Conservation (phyloP, 2,797 vertebrate genomes). For the Mus spretus region DNA sequence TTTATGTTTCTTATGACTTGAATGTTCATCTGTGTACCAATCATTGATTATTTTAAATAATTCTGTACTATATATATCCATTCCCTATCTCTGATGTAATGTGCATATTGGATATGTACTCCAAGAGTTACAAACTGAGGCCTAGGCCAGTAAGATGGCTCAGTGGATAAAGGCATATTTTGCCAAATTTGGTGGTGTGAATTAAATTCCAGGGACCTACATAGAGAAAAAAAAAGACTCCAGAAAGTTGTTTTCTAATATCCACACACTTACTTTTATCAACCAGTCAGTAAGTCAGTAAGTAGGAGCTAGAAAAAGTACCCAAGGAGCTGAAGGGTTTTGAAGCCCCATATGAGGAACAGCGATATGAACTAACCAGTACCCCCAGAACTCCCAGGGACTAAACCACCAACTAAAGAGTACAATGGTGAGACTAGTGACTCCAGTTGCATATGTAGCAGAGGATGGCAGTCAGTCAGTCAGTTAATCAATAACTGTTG, state of each 20-base stretch:
- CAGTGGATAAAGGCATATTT: not conserved
- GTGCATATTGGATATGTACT: not conserved
- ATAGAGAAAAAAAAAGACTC: not conserved
- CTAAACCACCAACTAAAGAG: no score
- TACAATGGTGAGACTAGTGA: no score
- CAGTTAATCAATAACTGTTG: not conserved
- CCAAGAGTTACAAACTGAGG: not conserved
- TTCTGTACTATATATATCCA: not conserved
- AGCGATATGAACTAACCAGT: no score
- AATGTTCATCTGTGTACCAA: not conserved
- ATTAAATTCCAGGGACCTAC: not conserved
- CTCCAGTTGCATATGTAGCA: no score
- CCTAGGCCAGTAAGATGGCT: no score
- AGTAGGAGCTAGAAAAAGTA: no score
- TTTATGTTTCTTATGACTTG: not conserved
- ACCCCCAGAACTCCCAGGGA: no score
- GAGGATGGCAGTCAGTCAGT: not conserved
- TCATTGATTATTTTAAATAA: conserved; percentile 14
- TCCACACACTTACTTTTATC: not conserved
- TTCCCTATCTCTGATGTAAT: not conserved
- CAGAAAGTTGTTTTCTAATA: not conserved
- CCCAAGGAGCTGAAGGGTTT: no score
- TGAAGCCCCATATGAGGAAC: no score
- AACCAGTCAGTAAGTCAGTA: not conserved
- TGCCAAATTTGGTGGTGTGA: not conserved